phyloP scores from a whole-genome alignment of 2,797 vertebrate species.

The Xyrichtys novacula region DNA sequence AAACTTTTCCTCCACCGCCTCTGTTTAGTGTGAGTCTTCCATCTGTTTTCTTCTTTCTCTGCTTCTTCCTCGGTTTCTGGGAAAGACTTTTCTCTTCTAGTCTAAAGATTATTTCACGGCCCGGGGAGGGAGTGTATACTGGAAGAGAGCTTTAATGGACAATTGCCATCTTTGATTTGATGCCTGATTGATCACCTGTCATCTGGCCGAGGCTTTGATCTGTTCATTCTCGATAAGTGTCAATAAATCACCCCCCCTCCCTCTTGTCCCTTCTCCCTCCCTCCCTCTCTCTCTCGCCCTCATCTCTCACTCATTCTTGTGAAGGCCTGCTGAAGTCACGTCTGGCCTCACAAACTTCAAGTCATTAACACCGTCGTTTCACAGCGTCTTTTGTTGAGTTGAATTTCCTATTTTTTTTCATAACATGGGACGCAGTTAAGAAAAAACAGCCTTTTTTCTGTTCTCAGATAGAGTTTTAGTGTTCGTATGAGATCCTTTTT shows the following conservation, averaged over 20 bases:
- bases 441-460: conserved; percentile 12
- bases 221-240: conserved; percentile 94
- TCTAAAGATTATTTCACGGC: conserved; percentile 73
- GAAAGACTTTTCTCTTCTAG: conserved; percentile 48
- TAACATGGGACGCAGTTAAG: background rate
- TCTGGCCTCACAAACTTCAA: conserved; percentile 83
- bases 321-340: conserved; percentile 88
- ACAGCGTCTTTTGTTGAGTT: conserved; percentile 56
- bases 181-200: conserved; percentile 95
- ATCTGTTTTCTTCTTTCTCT: conserved; percentile 38
- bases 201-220: conserved; percentile 87
- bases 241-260: conserved; percentile 92
- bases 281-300: conserved; percentile 70
- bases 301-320: conserved; percentile 60
- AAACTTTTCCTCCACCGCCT: background rate
- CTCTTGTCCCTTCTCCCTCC: conserved; percentile 74
- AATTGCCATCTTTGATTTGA: conserved; percentile 97
- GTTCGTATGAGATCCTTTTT: conserved; percentile 3
- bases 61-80: conserved; percentile 54
- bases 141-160: conserved; percentile 91
- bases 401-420: conserved; percentile 22
- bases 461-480: background rate
- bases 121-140: conserved; percentile 76
- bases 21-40: conserved; percentile 22
- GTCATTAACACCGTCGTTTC: conserved; percentile 76